A percentile compares a stretch with the other conserved stretches of the same genome.
Conservation (phyloP, 1,140 invertebrate genomes). For the roundworm (Caenorhabditis elegans) region WBcel235 BX284606.5:7584001-7584500, state of each 20-base stretch:
- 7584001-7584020: background rate
- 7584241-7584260: slow-evolving; percentile 30
- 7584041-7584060: slow-evolving; percentile 6
- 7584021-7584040: background rate
- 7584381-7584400: background rate
- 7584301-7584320: background rate
- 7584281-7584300: background rate
- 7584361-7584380: background rate
- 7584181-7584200: slow-evolving; percentile 14
- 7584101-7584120: background rate
- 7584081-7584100: background rate
- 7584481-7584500: no score
- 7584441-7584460: no score
- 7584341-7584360: background rate
- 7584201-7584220: background rate
- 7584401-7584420: background rate
- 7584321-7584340: background rate
- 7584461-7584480: no score
- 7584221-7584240: background rate
- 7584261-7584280: slow-evolving; percentile 27
- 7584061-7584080: background rate
- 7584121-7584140: slow-evolving; percentile 23
- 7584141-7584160: slow-evolving; percentile 16
- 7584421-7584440: background rate
- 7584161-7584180: background rate